Conservation (phyloP, 2,113 vertebrate species). For the Peromyscus californicus region DNA sequence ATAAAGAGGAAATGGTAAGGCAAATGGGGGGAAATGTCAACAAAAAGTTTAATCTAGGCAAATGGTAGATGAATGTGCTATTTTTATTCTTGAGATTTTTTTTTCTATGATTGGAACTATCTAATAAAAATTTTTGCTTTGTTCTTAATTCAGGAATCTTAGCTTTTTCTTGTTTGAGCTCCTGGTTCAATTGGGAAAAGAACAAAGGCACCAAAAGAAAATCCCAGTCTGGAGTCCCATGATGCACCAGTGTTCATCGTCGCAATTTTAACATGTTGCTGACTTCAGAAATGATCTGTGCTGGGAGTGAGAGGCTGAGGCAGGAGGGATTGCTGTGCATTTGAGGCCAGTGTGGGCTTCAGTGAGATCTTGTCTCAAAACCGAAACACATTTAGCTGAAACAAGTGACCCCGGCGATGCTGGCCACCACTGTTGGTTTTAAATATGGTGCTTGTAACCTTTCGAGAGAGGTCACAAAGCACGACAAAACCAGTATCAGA, state of each 20-base stretch:
- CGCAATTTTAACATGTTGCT: conserved; percentile 3
- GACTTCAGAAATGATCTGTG: conserved; percentile 26
- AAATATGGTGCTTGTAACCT: too few relatives aligned
- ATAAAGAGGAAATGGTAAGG: background rate
- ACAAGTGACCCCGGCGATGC: background rate
- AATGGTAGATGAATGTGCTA: background rate
- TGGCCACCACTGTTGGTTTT: too few relatives aligned
- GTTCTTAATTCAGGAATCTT: background rate
- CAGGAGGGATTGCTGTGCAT: background rate
- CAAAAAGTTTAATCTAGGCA: background rate
- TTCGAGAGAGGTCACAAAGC: too few relatives aligned
- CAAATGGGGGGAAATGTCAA: background rate
- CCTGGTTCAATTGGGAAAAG: background rate
- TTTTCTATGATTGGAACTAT: background rate
- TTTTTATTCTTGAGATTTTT: conserved; percentile 42
- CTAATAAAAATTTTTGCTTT: background rate
- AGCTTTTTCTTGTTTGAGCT: conserved; percentile 15
- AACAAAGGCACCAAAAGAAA: background rate
- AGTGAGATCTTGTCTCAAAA: background rate
- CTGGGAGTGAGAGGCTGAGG: background rate
- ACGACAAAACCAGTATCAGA: too few relatives aligned
- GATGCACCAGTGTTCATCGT: background rate
- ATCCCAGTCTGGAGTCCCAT: background rate
- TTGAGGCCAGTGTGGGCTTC: background rate
- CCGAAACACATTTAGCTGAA: background rate